Base-by-base conservation (phyloP, 1,140 invertebrate species). In the Diabrotica undecimpunctata region DNA sequence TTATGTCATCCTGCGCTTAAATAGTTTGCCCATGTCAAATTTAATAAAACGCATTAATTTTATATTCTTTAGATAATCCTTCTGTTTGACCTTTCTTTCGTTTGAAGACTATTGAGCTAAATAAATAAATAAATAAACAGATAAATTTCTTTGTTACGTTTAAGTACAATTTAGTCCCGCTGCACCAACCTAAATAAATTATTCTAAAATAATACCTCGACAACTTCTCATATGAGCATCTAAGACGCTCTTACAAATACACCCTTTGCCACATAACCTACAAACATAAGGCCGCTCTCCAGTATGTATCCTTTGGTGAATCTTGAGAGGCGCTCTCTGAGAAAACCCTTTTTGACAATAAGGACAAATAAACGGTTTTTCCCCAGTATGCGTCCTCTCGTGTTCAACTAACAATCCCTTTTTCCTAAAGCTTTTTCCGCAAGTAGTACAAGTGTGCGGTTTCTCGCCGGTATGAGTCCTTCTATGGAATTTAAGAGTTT, bases 381-480 rank as follows among this genome's bases (percentile, higher is more conserved):
- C 78, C 2, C 70, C 68, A 0, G 64, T 70, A 55, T 74, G 71
- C 0, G 71, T 64, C 54, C 89, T 80, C 62, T 85, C 84, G 78
- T 91, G 90, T 10, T 72, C 68, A 5, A 59, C 66, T 6, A 77
- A 38, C 7, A 73, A 60, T 12, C 72, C 72, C 14, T 73, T 76
- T 54, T 68, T 71, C 55, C 70, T 82, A 71, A 87, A 88, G 0
- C 83, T 84, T 72, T 90, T 86, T 6, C 82, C 78, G 75, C 90
- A 92, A 52, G 84, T 82, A 52, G 80, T 79, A 74, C 90, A 92
- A 67, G 83, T 82, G 75, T 90, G 91, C 0, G 90, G 90, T 66
- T 88, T 84, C 70, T 90, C 86, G 5, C 90, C 90, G 41, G 87
- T 90, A 79, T 92, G 90, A 72, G 88, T 81, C 71, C 89, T 80